phyloP scores from a whole-genome alignment of 1,140 invertebrate genomes.

The Drosophila jambulina region DNA sequence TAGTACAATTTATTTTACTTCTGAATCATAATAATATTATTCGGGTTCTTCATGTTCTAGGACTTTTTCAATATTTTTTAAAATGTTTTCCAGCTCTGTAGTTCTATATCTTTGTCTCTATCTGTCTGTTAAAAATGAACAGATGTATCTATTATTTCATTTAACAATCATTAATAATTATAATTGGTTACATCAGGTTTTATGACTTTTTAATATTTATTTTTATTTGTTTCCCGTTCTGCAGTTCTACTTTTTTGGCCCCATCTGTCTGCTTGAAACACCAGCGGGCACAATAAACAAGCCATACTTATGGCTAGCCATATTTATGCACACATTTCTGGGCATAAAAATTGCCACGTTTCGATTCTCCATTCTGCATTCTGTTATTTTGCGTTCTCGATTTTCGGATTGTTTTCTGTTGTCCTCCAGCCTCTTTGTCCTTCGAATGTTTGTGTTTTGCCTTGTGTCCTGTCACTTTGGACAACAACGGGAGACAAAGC shows the following conservation, averaged over 20 bases:
- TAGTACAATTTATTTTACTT: no score
- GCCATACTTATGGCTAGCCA: conserved; percentile 57
- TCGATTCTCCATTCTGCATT: conserved; percentile 18
- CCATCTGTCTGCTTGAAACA: conserved; percentile 2
- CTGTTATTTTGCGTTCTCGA: conserved; percentile 7
- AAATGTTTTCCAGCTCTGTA: no score
- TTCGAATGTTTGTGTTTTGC: conserved; percentile 56
- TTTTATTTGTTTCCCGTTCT: not conserved
- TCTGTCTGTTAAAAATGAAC: no score
- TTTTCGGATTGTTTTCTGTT: conserved; percentile 16
- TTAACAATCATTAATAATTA: not conserved
- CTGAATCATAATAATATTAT: no score
- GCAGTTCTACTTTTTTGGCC: not conserved
- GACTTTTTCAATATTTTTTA: no score
- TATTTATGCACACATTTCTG: conserved; percentile 62
- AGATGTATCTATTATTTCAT: no score
- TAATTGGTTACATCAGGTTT: not conserved
- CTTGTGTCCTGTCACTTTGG: conserved; percentile 59
- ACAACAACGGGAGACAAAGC: conserved; percentile 77
- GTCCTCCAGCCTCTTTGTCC: conserved; percentile 15
- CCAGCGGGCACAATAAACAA: conserved; percentile 54
- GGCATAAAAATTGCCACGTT: conserved; percentile 59
- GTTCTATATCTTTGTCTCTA: no score
- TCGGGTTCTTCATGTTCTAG: no score
- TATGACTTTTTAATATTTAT: not conserved